Conservation (phyloP, 2,888 invertebrate species). For the Ochropacha duplaris region DNA sequence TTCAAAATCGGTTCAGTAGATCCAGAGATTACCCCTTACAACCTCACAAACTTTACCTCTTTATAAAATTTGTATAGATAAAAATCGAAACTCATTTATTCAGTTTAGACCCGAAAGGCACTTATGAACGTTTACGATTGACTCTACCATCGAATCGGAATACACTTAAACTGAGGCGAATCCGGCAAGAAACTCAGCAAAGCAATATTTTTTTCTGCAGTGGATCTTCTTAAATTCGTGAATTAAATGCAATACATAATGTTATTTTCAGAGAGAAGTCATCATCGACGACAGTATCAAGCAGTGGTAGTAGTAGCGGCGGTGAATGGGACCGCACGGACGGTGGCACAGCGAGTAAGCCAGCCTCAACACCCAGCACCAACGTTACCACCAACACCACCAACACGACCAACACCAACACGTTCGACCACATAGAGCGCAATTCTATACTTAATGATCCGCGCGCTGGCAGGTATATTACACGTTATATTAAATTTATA, state of each 20-base stretch:
- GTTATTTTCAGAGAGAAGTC: conserved; percentile 57
- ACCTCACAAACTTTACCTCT: too few relatives aligned
- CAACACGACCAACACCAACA: conserved; percentile 37
- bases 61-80: too few relatives aligned
- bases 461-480: conserved; percentile 79
- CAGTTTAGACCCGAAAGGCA: too few relatives aligned
- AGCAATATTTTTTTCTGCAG: too few relatives aligned
- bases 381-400: conserved; percentile 32
- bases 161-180: too few relatives aligned
- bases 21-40: too few relatives aligned
- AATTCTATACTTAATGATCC: conserved; percentile 86
- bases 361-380: conserved; percentile 10
- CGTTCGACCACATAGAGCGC: conserved; percentile 87
- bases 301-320: conserved; percentile 63
- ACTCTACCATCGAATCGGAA: too few relatives aligned
- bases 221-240: background rate
- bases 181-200: too few relatives aligned
- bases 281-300: conserved; percentile 46
- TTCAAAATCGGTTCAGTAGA: too few relatives aligned
- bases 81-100: too few relatives aligned
- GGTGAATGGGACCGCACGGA: conserved; percentile 69
- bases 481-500: too few relatives aligned
- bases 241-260: background rate
- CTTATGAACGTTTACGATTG: too few relatives aligned
- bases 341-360: conserved; percentile 48